These are phyloP conservation scores for Sycophila texana DNA, from an alignment of 2,888 invertebrate genomes.

Conservation along the genomic window DNA sequence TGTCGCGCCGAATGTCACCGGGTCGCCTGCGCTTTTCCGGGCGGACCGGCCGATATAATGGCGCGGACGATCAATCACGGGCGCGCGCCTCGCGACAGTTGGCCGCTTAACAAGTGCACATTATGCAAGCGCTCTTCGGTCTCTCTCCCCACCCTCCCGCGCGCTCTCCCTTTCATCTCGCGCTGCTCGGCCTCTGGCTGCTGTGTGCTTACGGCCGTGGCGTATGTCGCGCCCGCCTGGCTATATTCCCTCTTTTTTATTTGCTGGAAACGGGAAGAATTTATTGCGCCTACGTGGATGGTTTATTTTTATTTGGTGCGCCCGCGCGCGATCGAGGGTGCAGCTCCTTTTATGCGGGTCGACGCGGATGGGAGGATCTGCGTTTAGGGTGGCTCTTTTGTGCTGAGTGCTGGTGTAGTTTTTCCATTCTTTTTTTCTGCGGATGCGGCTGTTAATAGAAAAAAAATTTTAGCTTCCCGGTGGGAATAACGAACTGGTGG, in stretches of 20 bases:
- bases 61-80: slow-evolving; percentile 17
- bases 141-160: background rate
- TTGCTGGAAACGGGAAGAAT: slow-evolving; percentile 18
- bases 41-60: background rate
- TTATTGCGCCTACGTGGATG: slow-evolving; percentile 39
- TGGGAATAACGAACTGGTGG: background rate
- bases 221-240: too few species aligned
- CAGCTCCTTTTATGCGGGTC: background rate
- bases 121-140: slow-evolving; percentile 23
- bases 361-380: background rate
- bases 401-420: background rate
- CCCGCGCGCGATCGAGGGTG: slow-evolving; percentile 3
- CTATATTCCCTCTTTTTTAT: background rate
- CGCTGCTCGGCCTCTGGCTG: background rate
- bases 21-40: slow-evolving; percentile 19
- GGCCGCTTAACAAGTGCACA: slow-evolving; percentile 43
- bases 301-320: slow-evolving; percentile 34
- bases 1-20: background rate
- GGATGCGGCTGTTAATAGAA: too few species aligned
- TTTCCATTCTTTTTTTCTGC: background rate
- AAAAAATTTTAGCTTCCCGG: background rate
- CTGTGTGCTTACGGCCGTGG: background rate
- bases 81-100: slow-evolving; percentile 24
- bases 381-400: background rate
- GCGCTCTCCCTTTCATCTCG: background rate